Base-by-base conservation (phyloP, 2,797 vertebrate genomes). In the Tenualosa thibaudeaui region DNA sequence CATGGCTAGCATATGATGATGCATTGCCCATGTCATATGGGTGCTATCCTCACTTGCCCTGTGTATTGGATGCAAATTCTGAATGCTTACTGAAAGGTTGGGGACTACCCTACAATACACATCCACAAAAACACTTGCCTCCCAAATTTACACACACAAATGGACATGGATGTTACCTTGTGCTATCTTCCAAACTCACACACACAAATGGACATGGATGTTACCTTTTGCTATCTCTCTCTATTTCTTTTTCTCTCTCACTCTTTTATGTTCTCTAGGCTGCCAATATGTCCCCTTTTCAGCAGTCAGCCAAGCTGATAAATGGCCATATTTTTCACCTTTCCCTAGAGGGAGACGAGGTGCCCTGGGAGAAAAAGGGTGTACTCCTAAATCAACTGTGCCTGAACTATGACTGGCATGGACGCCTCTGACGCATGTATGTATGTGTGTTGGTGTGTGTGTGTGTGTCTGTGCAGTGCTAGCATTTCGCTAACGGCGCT, bases 271-370 rank as follows among this genome's bases (percentile, higher is more conserved):
- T 75, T 86, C 86, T 89, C 88, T 54, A 86, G 86, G 86, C 91
- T 91, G 91, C 90, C 91, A 90, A 87, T 88, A 85, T 46, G 89
- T 91, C 87, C 90, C 90, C 89, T 83, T 90, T 92, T 90, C 88
- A 85, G 87, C 89, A 88, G 88, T 84, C 81, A 51, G 50, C 86
- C 0, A 5, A 84, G 85, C 78, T 89, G 91, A 92, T 86, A 86
- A 90, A 92, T 90, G 84, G 86, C 87, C 31, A 4, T 86, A n/a
- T 83, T 88, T 43, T 78, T 46, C 40, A 78, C 71, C 40, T 43
- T 78, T 78, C 22, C 15, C 37, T 19, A 78, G 71, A 19, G 71
- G 17, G 71, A 75, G 68, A 46, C 8, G 17, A 78, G 12, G 19
- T 40, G 37, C 68, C 68, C 68, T 19, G 50, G 10, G 49, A 84